Percentiles rank a stretch among this genome's conserved stretches.
phyloP scores from a whole-genome alignment of 2,888 invertebrate genomes.

The Pachycephus smyrnensis region DNA sequence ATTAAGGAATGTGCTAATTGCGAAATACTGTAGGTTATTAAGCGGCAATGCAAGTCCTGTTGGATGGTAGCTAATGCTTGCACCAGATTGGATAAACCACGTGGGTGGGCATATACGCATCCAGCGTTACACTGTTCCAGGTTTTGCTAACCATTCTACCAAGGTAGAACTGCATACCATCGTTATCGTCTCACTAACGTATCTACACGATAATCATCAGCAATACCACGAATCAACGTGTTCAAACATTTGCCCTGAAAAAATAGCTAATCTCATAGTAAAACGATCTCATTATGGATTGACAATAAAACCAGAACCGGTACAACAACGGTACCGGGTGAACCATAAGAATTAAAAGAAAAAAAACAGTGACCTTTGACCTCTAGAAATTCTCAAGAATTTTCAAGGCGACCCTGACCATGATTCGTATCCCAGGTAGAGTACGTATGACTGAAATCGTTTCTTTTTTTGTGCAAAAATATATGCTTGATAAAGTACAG shows the following conservation, averaged over 20 bases:
- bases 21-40: slow-evolving; percentile 43
- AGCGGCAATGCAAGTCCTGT: slow-evolving; percentile 2
- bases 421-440: not conserved
- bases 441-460: not conserved
- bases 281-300: not conserved
- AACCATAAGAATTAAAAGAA: not conserved
- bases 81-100: slow-evolving; percentile 10
- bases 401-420: not conserved
- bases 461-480: not conserved
- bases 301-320: not conserved
- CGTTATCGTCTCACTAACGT: not conserved
- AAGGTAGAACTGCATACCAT: not conserved
- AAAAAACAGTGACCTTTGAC: not conserved
- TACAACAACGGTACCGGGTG: not conserved
- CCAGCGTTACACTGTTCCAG: not conserved
- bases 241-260: not conserved
- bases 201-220: not conserved
- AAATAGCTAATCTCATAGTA: not conserved
- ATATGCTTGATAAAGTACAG: not conserved
- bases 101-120: not conserved
- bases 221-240: not conserved
- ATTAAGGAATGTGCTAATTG: slow-evolving; percentile 59
- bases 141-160: not conserved
- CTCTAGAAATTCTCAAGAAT: not conserved
- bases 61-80: slow-evolving; percentile 8